These are phyloP conservation scores for Oscheius myriophilus DNA, from an alignment of 2,888 invertebrate genomes.

Conservation along the genomic window DNA sequence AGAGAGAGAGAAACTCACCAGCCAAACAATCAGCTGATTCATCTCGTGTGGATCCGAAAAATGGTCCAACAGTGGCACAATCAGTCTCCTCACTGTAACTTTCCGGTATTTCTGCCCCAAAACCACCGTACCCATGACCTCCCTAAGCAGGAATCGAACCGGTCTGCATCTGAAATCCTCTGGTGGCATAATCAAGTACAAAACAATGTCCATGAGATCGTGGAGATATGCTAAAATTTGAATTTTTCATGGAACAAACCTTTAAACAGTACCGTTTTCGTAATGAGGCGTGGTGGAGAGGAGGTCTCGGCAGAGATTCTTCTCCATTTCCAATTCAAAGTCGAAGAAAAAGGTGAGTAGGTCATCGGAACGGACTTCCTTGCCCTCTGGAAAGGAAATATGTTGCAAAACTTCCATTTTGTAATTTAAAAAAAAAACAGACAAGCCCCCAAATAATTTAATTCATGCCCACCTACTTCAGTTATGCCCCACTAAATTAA, in stretches of 20 bases:
- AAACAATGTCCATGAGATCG: constrained; percentile 83
- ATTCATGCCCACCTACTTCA: too few species aligned
- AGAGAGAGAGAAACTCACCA: constrained; percentile 76
- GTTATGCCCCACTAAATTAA: too few species aligned
- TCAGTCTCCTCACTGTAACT: constrained; percentile 74
- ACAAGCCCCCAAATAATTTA: too few species aligned
- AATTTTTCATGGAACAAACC: not conserved
- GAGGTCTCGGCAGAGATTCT: constrained; percentile 82
- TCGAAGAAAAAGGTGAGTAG: constrained; percentile 87
- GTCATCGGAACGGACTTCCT: constrained; percentile 61
- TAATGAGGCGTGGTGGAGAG: constrained; percentile 80
- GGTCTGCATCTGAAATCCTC: constrained; percentile 86
- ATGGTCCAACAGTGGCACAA: constrained; percentile 80
- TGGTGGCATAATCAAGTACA: constrained; percentile 84
- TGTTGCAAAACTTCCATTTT: not conserved
- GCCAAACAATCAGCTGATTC: constrained; percentile 87
- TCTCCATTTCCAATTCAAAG: constrained; percentile 86
- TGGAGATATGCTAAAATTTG: constrained; percentile 80
- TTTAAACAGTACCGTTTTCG: constrained; percentile 74
- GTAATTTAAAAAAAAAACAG: not conserved
- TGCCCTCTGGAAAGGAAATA: constrained; percentile 18
- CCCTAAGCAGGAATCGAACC: constrained; percentile 79
- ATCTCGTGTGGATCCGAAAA: constrained; percentile 90
- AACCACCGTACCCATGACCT: constrained; percentile 67
- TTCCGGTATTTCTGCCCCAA: not conserved